phyloP scores from a whole-genome alignment of 2,113 vertebrate genomes.

The Oreochromis spilurus region DNA sequence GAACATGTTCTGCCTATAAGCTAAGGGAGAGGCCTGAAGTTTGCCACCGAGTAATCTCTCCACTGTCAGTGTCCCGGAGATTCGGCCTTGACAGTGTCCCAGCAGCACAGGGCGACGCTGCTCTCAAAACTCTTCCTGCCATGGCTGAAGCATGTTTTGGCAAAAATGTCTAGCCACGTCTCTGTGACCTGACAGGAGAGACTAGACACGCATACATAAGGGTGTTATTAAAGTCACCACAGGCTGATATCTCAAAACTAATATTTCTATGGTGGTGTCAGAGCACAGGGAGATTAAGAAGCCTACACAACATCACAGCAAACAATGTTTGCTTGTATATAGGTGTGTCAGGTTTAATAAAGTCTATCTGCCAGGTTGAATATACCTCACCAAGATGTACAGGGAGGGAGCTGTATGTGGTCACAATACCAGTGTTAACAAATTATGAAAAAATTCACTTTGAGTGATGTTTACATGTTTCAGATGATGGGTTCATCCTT shows the following conservation, averaged over 20 bases:
- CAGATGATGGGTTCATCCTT: background rate
- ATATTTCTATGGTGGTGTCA: background rate
- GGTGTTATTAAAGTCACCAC: background rate
- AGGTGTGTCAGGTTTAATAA: background rate
- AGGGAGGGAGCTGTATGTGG: background rate
- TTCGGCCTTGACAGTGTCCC: conserved; percentile 30
- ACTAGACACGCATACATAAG: background rate
- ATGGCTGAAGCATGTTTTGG: background rate
- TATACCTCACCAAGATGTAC: background rate
- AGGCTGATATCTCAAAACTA: background rate
- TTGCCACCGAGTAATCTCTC: conserved; percentile 52
- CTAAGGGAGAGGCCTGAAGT: conserved; percentile 48
- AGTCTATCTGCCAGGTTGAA: background rate
- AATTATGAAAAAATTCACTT: background rate
- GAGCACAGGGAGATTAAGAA: background rate
- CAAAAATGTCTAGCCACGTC: background rate
- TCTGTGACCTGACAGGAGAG: background rate
- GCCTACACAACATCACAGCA: background rate
- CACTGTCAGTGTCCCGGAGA: conserved; percentile 31
- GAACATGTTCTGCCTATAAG: conserved; percentile 66
- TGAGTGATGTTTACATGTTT: background rate
- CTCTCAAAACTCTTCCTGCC: background rate
- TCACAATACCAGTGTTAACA: background rate
- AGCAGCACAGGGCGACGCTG: background rate
- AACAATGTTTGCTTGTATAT: background rate